A percentile compares a stretch with the other conserved stretches of the same genome.
phyloP scores from a whole-genome alignment of 2,888 invertebrate species.

The Agrochola lota region DNA sequence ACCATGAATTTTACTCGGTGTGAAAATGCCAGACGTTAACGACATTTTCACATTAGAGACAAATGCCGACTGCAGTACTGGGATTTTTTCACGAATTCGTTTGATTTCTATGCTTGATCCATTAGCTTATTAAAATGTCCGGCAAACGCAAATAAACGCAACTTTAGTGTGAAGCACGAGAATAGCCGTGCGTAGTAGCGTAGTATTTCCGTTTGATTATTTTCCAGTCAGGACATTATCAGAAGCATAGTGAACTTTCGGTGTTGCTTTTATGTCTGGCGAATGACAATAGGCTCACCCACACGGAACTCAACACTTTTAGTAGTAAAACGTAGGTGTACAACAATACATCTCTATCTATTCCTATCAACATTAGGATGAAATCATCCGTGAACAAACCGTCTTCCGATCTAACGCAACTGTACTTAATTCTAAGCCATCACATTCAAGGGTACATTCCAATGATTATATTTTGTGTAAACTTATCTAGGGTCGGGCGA shows the following conservation, averaged over 20 bases:
- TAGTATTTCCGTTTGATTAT: not conserved
- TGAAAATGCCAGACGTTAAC: constrained; percentile 14
- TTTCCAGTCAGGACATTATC: not conserved
- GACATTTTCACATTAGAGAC: constrained; percentile 18
- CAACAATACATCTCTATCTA: constrained; percentile 1
- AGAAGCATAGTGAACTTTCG: not conserved
- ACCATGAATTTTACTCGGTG: not conserved
- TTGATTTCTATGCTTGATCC: not conserved
- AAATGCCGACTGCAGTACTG: not conserved
- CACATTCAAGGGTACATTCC: constrained; percentile 53
- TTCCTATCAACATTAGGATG: not conserved
- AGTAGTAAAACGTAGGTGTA: constrained; percentile 12
- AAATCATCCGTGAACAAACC: not conserved
- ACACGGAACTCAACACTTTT: constrained; percentile 5
- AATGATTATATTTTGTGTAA: constrained; percentile 52
- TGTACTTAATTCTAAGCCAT: constrained; percentile 15
- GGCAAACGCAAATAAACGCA: not conserved
- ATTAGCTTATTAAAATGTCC: not conserved
- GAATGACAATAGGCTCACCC: not conserved
- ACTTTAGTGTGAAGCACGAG: not conserved
- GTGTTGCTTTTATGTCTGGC: not conserved
- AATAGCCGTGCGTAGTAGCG: not conserved
- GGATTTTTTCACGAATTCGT: not conserved
- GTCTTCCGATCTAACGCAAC: constrained; percentile 9
- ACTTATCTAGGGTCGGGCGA: constrained; percentile 50